These are phyloP conservation scores for Poliocrania exsul DNA, from an alignment of 2,797 vertebrate genomes.

Conservation along the genomic window DNA sequence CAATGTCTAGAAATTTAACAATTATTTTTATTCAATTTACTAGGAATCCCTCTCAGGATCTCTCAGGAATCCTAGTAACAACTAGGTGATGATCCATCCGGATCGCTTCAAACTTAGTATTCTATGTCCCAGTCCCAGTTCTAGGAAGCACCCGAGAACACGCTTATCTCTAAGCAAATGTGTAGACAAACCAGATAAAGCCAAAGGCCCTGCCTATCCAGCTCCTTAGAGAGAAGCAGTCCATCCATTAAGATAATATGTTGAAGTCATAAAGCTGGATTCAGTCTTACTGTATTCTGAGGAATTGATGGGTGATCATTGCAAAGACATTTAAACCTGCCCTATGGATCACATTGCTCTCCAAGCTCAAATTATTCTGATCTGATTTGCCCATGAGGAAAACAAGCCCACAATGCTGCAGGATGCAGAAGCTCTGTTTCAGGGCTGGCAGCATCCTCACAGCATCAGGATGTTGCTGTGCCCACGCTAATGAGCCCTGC, in stretches of 20 bases:
- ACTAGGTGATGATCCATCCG: fast-evolving
- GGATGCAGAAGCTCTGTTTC: neutral
- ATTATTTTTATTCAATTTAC: neutral
- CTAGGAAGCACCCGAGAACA: neutral
- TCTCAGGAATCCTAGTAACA: no score
- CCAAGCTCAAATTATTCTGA: neutral
- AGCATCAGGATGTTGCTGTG: neutral
- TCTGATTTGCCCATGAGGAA: neutral
- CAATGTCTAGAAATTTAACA: neutral
- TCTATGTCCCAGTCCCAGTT: neutral
- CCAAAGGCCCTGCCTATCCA: neutral
- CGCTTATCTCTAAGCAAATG: neutral
- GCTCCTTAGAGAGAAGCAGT: neutral
- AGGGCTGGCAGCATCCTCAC: neutral
- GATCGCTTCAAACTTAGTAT: neutral
- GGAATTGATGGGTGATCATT: neutral
- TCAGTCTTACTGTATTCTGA: neutral
- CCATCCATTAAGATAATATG: neutral
- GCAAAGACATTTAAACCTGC: neutral
- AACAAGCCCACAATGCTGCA: fast-evolving
- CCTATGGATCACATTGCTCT: fast-evolving
- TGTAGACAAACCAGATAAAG: neutral
- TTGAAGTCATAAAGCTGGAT: neutral
- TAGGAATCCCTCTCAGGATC: neutral
- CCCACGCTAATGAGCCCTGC: neutral